Base-by-base conservation (phyloP, 2,888 invertebrate species). In the Epiblema foenella region DNA sequence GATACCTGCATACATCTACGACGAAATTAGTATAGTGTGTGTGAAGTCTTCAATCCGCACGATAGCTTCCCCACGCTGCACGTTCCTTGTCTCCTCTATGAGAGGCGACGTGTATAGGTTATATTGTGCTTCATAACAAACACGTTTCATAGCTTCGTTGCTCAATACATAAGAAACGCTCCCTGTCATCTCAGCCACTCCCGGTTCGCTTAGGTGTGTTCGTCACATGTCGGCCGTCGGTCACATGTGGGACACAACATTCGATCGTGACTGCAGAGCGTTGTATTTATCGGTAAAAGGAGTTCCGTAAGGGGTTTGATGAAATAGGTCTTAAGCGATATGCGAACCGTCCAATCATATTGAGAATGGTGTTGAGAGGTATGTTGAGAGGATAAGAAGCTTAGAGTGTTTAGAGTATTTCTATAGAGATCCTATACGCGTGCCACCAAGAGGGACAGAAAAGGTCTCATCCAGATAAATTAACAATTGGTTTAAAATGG, bases 171-270 rank as follows among this genome's bases (percentile, higher is more conserved):
- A 29, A 56, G 29, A 56, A 24, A 56, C 56, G 2, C 20, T 56
- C 33, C 29, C 46, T 29, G 12, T 15, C 56, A 9, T 24, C 29
- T 9, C 29, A 29, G 12, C 24, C n/a, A 56, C 56, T 56, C 56
- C 54, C 7, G 29, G 29, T 24, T 24, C 2, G 56, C 56, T n/a
- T 11, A 20, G 20, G 29, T 56, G 15, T 29, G 56, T 56, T 56
- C 56, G 56, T 56, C 56, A 56, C 29, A 29, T 56, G 56, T 56
- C 56, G 56, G 29, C 12, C 56, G 56, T 29, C 56, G 56, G 29
- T 20, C 56, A 56, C 56, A 56, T 29, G 56, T 56, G 56, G 29
- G 56, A 29, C 51, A 51, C 15, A 29, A 56, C n/a, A 9, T 9
- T 29, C 56, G n/a, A 3, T 29, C 56, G 56, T 56, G 29, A 56